Conservation (phyloP, 2,113 vertebrate species). For the Misgurnus anguillicaudatus region DNA sequence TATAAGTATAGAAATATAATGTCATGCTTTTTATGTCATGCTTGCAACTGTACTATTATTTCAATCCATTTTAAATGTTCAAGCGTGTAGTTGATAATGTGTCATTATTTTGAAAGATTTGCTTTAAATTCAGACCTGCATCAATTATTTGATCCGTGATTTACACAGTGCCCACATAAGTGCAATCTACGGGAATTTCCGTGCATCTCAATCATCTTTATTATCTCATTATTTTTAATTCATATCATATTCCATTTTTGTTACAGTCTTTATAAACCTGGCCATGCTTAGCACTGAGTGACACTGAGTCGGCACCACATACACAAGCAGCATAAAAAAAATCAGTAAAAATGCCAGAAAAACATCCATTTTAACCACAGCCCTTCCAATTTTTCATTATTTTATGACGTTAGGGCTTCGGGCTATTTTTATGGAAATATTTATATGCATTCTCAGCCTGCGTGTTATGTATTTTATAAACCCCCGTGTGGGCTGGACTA, state of each 20-base stretch:
- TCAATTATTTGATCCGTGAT: neutral
- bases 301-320: conserved; percentile 31
- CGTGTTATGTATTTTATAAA: neutral
- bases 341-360: neutral
- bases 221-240: neutral
- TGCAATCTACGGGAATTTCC: neutral
- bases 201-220: neutral
- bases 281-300: neutral
- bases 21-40: too few relatives aligned
- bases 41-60: too few relatives aligned
- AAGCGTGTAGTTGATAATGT: too few relatives aligned
- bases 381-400: conserved; percentile 2
- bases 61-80: too few relatives aligned
- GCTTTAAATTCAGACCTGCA: neutral
- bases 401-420: neutral
- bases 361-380: neutral
- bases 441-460: neutral
- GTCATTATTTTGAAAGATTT: neutral
- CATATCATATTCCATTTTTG: neutral
- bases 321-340: conserved; percentile 7
- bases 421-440: neutral
- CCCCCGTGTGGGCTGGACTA: neutral
- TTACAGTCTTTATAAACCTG: neutral
- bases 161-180: neutral
- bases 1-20: too few relatives aligned